A percentile compares a stretch with the other conserved stretches of the same genome.
Evolutionary conservation across 2,888 invertebrate genomes (phyloP).

Genomic region (Trissolcus brochymenae): DNA sequence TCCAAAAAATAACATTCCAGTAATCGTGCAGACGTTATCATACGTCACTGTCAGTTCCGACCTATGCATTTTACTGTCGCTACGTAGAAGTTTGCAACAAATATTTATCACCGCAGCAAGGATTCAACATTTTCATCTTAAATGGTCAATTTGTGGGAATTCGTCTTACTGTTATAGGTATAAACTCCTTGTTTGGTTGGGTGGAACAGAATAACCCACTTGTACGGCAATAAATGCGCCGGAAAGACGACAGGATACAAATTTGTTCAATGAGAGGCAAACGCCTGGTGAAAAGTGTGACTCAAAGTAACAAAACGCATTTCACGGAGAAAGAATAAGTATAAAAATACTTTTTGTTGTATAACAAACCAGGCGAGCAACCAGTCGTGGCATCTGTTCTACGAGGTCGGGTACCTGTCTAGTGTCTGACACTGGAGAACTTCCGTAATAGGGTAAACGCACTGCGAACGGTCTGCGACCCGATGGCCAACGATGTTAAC

Average conservation of each 20-base stretch:
- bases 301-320: conserved; percentile 8
- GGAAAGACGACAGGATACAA: conserved; percentile 13
- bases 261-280: background rate
- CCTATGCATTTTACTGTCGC: conserved; percentile 22
- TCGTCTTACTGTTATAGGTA: background rate
- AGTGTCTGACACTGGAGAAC: conserved; percentile 18
- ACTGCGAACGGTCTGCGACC: background rate
- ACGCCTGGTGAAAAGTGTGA: conserved; percentile 9
- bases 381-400: conserved; percentile 46
- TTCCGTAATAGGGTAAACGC: conserved; percentile 24
- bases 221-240: conserved; percentile 30
- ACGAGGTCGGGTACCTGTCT: conserved; percentile 36
- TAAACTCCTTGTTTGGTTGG: too few species aligned
- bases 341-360: conserved; percentile 39
- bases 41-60: conserved; percentile 28
- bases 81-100: conserved; percentile 14
- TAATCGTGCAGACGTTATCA: conserved; percentile 41
- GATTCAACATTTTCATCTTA: conserved; percentile 1
- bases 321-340: conserved; percentile 30
- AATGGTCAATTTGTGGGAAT: background rate
- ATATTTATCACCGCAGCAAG: conserved; percentile 15
- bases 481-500: too few species aligned
- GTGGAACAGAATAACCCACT: conserved; percentile 22
- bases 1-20: conserved; percentile 39
- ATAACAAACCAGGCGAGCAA: conserved; percentile 50